Base-by-base conservation (phyloP, 2,888 invertebrate genomes). In the Ophion costatus region DNA sequence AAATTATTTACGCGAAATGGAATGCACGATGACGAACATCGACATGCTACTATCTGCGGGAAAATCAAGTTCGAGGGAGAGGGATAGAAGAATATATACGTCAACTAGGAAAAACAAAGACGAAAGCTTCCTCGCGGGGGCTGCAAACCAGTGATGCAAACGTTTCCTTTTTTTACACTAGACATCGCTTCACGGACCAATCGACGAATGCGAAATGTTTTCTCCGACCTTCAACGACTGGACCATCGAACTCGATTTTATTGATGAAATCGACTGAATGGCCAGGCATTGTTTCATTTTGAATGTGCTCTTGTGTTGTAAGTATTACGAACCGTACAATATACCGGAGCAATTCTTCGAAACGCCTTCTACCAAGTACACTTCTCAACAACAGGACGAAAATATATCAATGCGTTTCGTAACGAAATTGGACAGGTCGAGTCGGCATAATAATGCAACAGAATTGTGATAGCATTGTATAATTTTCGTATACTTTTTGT, bases 31-130 rank as follows among this genome's bases (percentile, higher is more conserved):
- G 29, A 29, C 4, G 29, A 4, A 29, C 29, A 1, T 4, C 3
- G 4, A 4, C 29, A 29, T 77, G 79, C 89, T 89, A 90, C 89
- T 89, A n/a, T n/a, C 89, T 89, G 87, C 81, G 89, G 89, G 87
- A 64, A 2, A 38, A 45, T 67, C 61, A 17, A 73, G 45, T 29
- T 22, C 38, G 11, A 24, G 51, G n/a, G 20, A 45, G 38, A 42
- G 42, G 42, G 45, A 66, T 14, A 7, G 3, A 42, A 14, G 61
- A 66, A 86, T 82, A 85, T 20, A 71, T 17, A 57, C 20, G 24
- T 71, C 45, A 70, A 29, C 3, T 2, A 29, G 2, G 29, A 29
- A 4, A 0, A 29, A 29, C 29, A 2, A 29, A 29, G 29, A 4
- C 0, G 29, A 29, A 29, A 29, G 29, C 2, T 29, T 29, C 29